A percentile compares a stretch with the other conserved stretches of the same genome.
Evolutionary conservation across 2,113 vertebrate genomes (phyloP).

Genomic region (Megaleporinus macrocephalus): DNA sequence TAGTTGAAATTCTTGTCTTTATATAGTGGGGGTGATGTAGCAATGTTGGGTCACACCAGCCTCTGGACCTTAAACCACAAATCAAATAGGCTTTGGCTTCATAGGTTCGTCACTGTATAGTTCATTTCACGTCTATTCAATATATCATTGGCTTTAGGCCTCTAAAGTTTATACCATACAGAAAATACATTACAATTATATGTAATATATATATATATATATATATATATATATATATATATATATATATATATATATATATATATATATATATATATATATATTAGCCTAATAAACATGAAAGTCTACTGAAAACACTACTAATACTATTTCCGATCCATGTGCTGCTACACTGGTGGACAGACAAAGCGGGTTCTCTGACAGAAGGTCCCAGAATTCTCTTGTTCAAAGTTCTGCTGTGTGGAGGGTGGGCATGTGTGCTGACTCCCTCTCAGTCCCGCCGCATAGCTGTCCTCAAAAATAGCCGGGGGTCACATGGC

Average conservation of each 20-base stretch:
- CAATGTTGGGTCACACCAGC: background rate
- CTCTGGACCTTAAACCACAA: background rate
- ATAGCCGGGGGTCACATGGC: conserved; percentile 78
- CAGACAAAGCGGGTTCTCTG: background rate
- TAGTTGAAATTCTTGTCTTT: background rate
- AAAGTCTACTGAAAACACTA: too few species aligned
- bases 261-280: too few species aligned
- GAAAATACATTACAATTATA: too few species aligned
- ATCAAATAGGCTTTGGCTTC: background rate
- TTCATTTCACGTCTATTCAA: background rate
- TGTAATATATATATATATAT: too few species aligned
- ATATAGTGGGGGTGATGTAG: background rate
- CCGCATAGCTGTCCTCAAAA: conserved; percentile 72
- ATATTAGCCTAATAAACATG: too few species aligned
- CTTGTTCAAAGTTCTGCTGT: background rate
- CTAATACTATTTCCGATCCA: background rate
- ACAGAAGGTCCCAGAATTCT: conserved; percentile 22
- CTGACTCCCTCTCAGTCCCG: conserved; percentile 66
- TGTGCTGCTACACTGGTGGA: background rate
- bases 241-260: too few species aligned
- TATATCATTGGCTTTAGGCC: too few species aligned
- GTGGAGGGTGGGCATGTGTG: conserved; percentile 59
- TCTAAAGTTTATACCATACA: too few species aligned
- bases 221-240: too few species aligned
- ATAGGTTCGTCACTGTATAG: background rate